These are phyloP conservation scores for Buathra laborator DNA, from an alignment of 2,888 invertebrate species.

Conservation along the genomic window DNA sequence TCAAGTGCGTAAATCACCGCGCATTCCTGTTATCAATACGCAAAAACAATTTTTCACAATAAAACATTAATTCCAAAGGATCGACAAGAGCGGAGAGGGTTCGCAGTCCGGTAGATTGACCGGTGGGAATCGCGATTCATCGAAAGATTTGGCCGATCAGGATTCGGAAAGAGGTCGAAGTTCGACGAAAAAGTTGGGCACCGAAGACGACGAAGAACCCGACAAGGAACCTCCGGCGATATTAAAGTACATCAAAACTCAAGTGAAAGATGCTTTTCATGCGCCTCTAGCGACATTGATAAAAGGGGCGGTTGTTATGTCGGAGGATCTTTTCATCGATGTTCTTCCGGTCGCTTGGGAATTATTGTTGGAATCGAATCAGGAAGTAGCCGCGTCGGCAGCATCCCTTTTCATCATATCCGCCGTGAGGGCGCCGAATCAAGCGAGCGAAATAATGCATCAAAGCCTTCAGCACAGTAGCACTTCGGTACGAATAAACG, in stretches of 20 bases:
- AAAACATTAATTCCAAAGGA: slow-evolving; percentile 78
- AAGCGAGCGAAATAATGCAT: slow-evolving; percentile 96
- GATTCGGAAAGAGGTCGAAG: slow-evolving; percentile 85
- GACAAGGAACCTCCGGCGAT: slow-evolving; percentile 89
- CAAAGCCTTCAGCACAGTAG: slow-evolving; percentile 94
- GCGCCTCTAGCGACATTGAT: slow-evolving; percentile 94
- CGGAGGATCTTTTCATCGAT: slow-evolving; percentile 94
- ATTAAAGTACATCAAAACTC: slow-evolving; percentile 91
- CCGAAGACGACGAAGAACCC: slow-evolving; percentile 83
- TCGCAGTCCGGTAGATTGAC: slow-evolving; percentile 86
- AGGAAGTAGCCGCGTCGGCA: slow-evolving; percentile 93
- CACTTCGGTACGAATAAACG: slow-evolving; percentile 92
- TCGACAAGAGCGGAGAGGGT: slow-evolving; percentile 86
- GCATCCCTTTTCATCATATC: slow-evolving; percentile 97
- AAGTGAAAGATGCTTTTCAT: slow-evolving; percentile 96
- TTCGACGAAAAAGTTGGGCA: slow-evolving; percentile 78
- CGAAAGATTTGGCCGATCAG: slow-evolving; percentile 86
- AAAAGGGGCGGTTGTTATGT: slow-evolving; percentile 95
- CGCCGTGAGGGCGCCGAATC: slow-evolving; percentile 96
- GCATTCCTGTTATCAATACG: neutral
- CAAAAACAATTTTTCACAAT: neutral
- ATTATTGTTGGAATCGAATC: slow-evolving; percentile 95
- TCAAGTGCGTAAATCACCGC: slow-evolving; percentile 86
- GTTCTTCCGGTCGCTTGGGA: slow-evolving; percentile 98
- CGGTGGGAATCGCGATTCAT: slow-evolving; percentile 85